Base-by-base conservation (phyloP, 1,140 invertebrate species). In the Myzus persicae region DNA sequence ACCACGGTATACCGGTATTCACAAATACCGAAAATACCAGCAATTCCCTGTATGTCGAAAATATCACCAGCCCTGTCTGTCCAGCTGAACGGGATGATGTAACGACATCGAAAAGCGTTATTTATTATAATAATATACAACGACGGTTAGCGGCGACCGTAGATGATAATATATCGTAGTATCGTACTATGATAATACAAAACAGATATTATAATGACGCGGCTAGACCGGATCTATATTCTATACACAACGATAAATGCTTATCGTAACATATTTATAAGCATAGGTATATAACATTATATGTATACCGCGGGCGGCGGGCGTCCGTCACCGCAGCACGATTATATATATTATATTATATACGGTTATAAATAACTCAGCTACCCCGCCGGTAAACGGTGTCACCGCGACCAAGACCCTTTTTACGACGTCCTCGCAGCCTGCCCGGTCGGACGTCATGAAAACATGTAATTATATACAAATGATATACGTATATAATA, bases 291-390 rank as follows among this genome's bases (percentile, higher is more conserved):
- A 31, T 22, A 14, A 36, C 38, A 24, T 67, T 76, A 76, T 76
- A 76, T 36, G 14, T 36, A 82, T 82, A 24, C 14, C 82, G 11
- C 82, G 36, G 38, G 2, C 82, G 82, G 24, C 40, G 82, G 7
- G n/a, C 87, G 46, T 51, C 20, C 31, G 46, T 36, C 20, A 89
- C 40, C 44, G n/a, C 44, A 36, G 22, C 26, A 51, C n/a, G 36
- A 44, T 51, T 51, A 51, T 51, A 18, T 54, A 54, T 54, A 54
- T 54, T 54, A 54, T 48, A 48, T 54, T 48, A 40, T 67, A n/a
- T 76, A 92, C 67, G 44, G 48, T 51, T 88, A 93, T 67, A 93
- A 88, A 93, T 76, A 88, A 93, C 54, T 38, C 31, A 20, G 44
- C 42, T 48, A 85, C n/a, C 48, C 88, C 48, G 88, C 26, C 31